Evolutionary conservation across 2,888 invertebrate genomes (phyloP).

Genomic region (Chrysolina americana): DNA sequence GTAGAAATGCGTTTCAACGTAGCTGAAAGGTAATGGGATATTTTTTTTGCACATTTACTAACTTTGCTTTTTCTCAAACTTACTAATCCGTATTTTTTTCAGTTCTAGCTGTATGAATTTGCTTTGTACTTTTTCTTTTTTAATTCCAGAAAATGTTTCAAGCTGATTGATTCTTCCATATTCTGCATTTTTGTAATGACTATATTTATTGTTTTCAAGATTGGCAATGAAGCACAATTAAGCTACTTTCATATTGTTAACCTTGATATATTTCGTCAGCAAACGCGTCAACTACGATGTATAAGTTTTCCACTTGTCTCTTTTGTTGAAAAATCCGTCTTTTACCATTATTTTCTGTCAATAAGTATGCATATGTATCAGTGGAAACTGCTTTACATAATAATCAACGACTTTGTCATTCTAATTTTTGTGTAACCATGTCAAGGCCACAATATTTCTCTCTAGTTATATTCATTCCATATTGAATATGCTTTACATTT

Average conservation of each 20-base stretch:
- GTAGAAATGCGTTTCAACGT: constrained; percentile 25
- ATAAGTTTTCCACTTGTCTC: too few species aligned
- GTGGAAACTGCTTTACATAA: too few species aligned
- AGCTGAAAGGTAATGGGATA: constrained; percentile 31
- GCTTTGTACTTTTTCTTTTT: constrained; percentile 36
- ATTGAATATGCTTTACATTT: too few species aligned
- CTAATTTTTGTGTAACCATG: too few species aligned
- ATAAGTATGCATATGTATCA: too few species aligned
- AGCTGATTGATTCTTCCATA: constrained; percentile 53
- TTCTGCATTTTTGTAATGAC: constrained; percentile 24
- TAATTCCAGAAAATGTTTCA: constrained; percentile 53
- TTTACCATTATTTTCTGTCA: too few species aligned
- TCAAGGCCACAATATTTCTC: too few species aligned
- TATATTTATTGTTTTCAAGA: neutral
- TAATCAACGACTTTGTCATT: too few species aligned
- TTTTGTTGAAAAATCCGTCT: too few species aligned
- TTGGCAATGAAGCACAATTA: constrained; percentile 2
- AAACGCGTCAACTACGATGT: neutral
- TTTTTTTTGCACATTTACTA: constrained; percentile 24
- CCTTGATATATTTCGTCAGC: neutral
- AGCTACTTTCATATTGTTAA: neutral
- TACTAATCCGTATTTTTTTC: constrained; percentile 23
- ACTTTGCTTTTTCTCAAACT: constrained; percentile 4
- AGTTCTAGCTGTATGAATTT: constrained; percentile 37
- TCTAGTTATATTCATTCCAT: too few species aligned